Conservation (phyloP, 2,113 vertebrate species). For the Lagopus muta region DNA sequence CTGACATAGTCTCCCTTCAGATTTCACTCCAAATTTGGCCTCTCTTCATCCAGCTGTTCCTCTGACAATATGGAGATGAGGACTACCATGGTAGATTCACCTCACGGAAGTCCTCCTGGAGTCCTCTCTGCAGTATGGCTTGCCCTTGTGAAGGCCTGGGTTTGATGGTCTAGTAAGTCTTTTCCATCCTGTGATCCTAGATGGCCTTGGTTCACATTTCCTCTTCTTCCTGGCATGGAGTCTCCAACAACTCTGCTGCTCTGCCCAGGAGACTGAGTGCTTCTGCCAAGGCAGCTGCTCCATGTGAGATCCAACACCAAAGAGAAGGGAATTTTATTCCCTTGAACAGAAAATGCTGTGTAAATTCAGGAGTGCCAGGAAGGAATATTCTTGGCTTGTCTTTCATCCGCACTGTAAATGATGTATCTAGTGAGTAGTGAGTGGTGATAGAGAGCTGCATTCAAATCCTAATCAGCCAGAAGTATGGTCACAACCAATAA, state of each 20-base stretch:
- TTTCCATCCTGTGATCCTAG: background rate
- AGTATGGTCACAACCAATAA: constrained; percentile 27
- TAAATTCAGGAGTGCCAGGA: constrained; percentile 7
- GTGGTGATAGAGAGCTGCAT: background rate
- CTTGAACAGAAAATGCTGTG: background rate
- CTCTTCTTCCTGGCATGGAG: background rate
- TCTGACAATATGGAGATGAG: background rate
- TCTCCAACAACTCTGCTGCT: background rate
- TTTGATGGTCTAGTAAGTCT: background rate
- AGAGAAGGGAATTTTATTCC: background rate
- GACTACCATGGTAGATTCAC: background rate
- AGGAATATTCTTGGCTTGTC: constrained; percentile 33
- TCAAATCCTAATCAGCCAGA: constrained; percentile 15
- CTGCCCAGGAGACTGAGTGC: background rate
- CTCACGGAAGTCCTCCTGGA: background rate
- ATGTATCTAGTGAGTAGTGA: background rate
- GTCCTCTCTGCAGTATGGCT: background rate
- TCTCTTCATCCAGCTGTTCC: background rate
- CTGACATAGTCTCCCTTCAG: background rate
- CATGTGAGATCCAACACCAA: background rate
- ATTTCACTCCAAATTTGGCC: background rate
- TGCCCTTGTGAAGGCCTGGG: background rate
- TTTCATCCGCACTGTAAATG: background rate
- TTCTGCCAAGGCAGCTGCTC: constrained; percentile 23
- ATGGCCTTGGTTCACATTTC: background rate